These are phyloP conservation scores for Sphaerophoria rueppellii DNA, from an alignment of 2,888 invertebrate species.

Conservation along the genomic window DNA sequence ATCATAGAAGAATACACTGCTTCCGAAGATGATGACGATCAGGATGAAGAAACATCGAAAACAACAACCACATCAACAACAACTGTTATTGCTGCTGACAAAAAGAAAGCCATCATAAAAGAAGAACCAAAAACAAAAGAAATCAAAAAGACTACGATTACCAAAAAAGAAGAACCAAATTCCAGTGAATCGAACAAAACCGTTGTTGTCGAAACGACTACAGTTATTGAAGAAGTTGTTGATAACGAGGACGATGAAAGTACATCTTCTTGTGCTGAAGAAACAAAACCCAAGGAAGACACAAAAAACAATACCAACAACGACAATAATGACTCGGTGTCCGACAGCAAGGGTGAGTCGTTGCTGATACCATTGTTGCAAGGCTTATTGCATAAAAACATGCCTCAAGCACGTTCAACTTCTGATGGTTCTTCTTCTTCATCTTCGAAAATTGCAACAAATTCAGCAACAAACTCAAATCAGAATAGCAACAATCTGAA, in stretches of 20 bases:
- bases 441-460: constrained; percentile 65
- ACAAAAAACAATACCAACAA: constrained; percentile 24
- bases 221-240: constrained; percentile 40
- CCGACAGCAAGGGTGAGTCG: constrained; percentile 87
- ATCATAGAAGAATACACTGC: constrained; percentile 81
- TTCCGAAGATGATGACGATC: constrained; percentile 76
- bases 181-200: constrained; percentile 45
- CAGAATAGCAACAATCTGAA: constrained; percentile 74
- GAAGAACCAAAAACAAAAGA: constrained; percentile 70
- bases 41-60: constrained; percentile 61
- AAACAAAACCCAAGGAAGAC: constrained; percentile 47
- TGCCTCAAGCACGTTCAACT: constrained; percentile 74
- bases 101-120: constrained; percentile 70
- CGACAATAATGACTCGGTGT: constrained; percentile 44
- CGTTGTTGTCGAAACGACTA: constrained; percentile 56
- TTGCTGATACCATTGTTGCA: constrained; percentile 87
- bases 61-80: constrained; percentile 30
- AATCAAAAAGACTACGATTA: constrained; percentile 60
- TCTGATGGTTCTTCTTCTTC: constrained; percentile 61
- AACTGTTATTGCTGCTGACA: constrained; percentile 47
- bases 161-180: constrained; percentile 59
- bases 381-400: constrained; percentile 84
- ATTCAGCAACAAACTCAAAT: constrained; percentile 66
- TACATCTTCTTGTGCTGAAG: constrained; percentile 40
- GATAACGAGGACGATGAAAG: background rate